Evolutionary conservation across 2,113 vertebrate species (phyloP).

Genomic region (Argyrosomus japonicus): DNA sequence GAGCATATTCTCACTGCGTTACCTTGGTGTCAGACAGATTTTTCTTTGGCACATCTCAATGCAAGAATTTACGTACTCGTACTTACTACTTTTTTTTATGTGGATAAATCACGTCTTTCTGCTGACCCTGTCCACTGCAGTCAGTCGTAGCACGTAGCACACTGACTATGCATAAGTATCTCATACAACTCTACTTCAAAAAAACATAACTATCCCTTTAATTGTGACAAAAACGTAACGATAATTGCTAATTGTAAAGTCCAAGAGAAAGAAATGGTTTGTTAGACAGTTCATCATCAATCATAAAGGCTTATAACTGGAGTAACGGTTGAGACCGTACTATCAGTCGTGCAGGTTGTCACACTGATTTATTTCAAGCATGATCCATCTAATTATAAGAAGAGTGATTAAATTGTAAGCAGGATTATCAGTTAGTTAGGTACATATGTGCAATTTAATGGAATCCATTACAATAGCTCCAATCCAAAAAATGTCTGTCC

Average conservation of each 20-base stretch:
- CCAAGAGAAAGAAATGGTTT: neutral
- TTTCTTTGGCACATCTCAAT: no score
- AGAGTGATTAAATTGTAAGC: neutral
- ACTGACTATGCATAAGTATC: no score
- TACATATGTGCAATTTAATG: neutral
- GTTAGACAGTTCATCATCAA: neutral
- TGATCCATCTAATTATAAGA: slow-evolving; percentile 22
- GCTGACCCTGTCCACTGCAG: no score
- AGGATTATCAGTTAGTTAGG: slow-evolving; percentile 1
- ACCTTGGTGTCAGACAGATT: no score
- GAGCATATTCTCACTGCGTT: no score
- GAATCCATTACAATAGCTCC: neutral
- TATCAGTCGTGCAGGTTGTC: slow-evolving; percentile 2
- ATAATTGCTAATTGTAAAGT: neutral
- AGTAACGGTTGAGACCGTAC: neutral
- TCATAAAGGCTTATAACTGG: neutral
- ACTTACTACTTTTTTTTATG: no score
- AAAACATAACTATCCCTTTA: no score
- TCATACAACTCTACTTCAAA: no score
- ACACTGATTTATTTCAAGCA: slow-evolving; percentile 9
- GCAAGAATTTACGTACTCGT: no score
- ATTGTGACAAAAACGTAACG: neutral
- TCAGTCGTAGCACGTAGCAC: no score
- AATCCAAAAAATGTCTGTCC: neutral
- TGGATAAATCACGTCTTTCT: no score